Percentiles rank a stretch among this genome's conserved stretches.
Evolutionary conservation across 2,113 vertebrate genomes (phyloP).

Genomic region (Fregetta grallaria): DNA sequence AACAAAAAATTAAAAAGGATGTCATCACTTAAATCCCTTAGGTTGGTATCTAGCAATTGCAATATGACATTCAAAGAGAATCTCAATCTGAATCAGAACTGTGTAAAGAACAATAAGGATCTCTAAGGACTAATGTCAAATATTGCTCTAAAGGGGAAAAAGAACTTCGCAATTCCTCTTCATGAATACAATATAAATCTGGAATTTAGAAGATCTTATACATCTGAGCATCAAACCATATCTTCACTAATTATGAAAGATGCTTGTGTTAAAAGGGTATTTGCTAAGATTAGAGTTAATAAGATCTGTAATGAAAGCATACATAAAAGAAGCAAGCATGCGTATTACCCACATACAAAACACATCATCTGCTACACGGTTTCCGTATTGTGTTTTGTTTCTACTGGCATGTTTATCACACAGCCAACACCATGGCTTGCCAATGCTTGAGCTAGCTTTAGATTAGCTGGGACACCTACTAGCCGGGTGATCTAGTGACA

Average conservation of each 20-base stretch:
- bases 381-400: background rate
- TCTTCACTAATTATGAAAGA: background rate
- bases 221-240: background rate
- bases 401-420: fast-evolving
- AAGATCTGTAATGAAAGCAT: background rate
- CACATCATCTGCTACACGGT: background rate
- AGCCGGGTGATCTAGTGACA: background rate
- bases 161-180: background rate
- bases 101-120: background rate
- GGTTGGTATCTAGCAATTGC: background rate
- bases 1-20: background rate
- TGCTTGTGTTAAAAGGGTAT: background rate
- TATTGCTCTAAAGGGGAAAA: background rate
- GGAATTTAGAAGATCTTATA: background rate
- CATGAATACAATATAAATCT: background rate
- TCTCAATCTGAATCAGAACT: background rate
- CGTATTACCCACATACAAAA: background rate
- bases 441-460: background rate
- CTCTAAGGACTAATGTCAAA: background rate
- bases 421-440: background rate
- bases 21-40: background rate
- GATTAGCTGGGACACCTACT: background rate
- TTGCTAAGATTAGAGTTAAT: background rate
- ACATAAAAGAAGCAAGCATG: background rate
- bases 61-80: background rate